Conservation (phyloP, 2,797 vertebrate genomes). For the Argya squamiceps region DNA sequence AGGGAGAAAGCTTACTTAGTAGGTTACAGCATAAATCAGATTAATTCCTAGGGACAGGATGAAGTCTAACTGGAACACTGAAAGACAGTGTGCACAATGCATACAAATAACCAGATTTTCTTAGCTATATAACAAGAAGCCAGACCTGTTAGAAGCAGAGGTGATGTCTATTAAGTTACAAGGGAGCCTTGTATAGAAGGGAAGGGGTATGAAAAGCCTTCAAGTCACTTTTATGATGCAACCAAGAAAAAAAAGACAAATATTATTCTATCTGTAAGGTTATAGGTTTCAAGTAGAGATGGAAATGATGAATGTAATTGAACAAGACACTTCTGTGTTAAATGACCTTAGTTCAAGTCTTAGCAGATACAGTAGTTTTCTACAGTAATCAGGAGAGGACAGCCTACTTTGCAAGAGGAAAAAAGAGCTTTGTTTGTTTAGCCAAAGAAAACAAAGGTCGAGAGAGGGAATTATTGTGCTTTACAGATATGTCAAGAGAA, state of each 20-base stretch:
- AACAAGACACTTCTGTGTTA: not conserved
- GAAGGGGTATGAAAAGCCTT: not conserved
- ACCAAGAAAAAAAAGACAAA: not conserved
- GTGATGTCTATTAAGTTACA: not conserved
- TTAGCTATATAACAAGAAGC: not conserved
- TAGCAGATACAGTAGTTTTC: not conserved
- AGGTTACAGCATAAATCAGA: not conserved
- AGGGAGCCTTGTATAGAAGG: not conserved
- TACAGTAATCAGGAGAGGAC: not conserved
- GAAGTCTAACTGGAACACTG: not conserved
- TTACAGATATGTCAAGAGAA: constrained; percentile 29
- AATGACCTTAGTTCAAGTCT: not conserved
- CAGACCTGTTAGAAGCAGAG: not conserved
- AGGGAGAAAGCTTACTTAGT: not conserved
- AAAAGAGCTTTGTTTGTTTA: not conserved
- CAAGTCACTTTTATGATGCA: not conserved
- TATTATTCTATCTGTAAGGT: not conserved
- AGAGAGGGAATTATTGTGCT: constrained; percentile 28
- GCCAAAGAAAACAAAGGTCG: constrained; percentile 42
- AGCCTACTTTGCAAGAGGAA: not conserved
- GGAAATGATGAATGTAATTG: not conserved
- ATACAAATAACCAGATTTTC: not conserved
- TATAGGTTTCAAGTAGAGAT: not conserved
- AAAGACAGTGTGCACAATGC: not conserved
- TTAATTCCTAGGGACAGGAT: not conserved